These are phyloP conservation scores for Morpho helenor DNA, from an alignment of 2,888 invertebrate species.

Conservation along the genomic window DNA sequence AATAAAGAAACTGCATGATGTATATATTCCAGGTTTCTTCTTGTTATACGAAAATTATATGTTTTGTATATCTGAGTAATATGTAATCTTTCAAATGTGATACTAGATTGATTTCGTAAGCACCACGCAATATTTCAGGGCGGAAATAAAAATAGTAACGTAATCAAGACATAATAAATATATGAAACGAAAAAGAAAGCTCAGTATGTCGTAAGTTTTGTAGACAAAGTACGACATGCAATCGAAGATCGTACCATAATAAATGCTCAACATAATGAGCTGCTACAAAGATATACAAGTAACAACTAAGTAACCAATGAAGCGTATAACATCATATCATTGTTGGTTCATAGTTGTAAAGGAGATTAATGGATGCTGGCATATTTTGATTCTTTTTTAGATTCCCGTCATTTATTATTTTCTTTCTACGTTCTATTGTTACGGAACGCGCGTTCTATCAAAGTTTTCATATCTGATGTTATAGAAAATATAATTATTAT, in stretches of 20 bases:
- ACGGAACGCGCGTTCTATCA: neutral
- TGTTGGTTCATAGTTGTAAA: constrained; percentile 8
- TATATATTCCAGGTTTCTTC: no score
- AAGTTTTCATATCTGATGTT: no score
- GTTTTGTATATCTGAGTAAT: no score
- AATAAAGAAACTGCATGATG: no score
- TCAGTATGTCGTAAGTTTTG: neutral
- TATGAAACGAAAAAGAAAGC: neutral
- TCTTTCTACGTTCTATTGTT: neutral
- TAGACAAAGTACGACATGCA: constrained; percentile 8
- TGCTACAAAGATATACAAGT: constrained; percentile 32
- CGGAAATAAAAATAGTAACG: no score
- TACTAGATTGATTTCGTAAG: no score
- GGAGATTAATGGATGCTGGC: neutral
- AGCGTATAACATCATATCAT: constrained; percentile 9
- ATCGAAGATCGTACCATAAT: constrained; percentile 15
- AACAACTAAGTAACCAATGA: constrained; percentile 2
- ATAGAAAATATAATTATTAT: no score
- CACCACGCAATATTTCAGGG: no score
- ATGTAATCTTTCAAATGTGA: no score
- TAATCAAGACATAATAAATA: no score
- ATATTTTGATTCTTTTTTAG: neutral
- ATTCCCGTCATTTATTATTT: neutral
- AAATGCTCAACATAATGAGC: constrained; percentile 30
- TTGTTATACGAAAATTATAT: no score